Evolutionary conservation across 2,888 invertebrate genomes (phyloP).

Genomic region (Octonoba sinensis): DNA sequence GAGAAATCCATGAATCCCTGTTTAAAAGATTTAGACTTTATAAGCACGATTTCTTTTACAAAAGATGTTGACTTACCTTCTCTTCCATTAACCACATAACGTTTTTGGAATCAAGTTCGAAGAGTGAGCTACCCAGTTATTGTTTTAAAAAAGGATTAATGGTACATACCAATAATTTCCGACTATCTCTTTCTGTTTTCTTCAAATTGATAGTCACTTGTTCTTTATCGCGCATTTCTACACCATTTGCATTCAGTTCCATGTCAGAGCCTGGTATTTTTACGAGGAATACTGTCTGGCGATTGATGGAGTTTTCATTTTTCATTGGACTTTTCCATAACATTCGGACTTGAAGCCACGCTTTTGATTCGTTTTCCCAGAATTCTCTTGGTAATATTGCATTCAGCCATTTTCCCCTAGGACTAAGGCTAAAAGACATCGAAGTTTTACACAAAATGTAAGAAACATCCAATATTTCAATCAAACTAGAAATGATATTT

Average conservation of each 20-base stretch:
- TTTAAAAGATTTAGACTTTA: neutral
- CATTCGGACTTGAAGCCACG: constrained; percentile 24
- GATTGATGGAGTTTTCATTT: neutral
- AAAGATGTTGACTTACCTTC: no score
- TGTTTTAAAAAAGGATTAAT: no score
- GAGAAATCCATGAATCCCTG: constrained; percentile 40
- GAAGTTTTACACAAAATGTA: no score
- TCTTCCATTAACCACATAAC: no score
- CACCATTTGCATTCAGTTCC: constrained; percentile 3
- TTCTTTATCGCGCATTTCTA: constrained; percentile 7
- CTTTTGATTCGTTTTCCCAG: constrained; percentile 43
- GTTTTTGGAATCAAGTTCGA: no score
- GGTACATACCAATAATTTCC: constrained; percentile 37
- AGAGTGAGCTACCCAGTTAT: no score
- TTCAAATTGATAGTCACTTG: constrained; percentile 24
- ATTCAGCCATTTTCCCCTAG: constrained; percentile 29
- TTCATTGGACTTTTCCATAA: constrained; percentile 25
- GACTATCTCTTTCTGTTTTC: constrained; percentile 18
- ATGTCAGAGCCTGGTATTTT: constrained; percentile 23
- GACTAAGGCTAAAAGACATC: constrained; percentile 17
- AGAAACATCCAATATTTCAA: no score
- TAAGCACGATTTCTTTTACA: neutral
- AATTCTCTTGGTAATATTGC: constrained; percentile 31
- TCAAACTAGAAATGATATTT: no score
- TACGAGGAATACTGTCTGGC: constrained; percentile 25